These are phyloP conservation scores for Melanotus villosus DNA, from an alignment of 2,888 invertebrate genomes.

Conservation along the genomic window DNA sequence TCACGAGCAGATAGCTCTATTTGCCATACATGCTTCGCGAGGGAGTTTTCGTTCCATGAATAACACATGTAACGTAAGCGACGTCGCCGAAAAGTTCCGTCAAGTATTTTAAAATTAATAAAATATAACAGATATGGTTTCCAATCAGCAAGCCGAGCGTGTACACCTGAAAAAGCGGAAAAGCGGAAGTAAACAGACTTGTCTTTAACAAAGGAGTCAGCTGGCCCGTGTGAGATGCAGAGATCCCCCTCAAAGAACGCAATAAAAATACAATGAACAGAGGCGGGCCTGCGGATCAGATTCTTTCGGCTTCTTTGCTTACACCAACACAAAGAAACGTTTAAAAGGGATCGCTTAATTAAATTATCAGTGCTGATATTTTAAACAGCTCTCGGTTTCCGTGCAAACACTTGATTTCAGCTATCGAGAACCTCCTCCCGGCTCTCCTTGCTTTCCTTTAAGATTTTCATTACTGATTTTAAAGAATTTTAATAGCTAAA, in stretches of 20 bases:
- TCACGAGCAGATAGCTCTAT: conserved; percentile 62
- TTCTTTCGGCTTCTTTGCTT: conserved; percentile 61
- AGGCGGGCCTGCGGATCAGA: conserved; percentile 52
- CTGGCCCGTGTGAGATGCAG: conserved; percentile 58
- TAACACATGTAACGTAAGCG: conserved; percentile 38
- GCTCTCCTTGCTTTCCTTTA: conserved; percentile 11
- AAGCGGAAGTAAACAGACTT: conserved; percentile 28
- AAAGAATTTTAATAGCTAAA: conserved; percentile 26
- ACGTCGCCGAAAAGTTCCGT: conserved; percentile 31
- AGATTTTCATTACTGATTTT: conserved; percentile 30
- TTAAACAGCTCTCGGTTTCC: conserved; percentile 64
- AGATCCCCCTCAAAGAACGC: conserved; percentile 56
- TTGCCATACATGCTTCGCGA: conserved; percentile 57
- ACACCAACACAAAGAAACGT: conserved; percentile 60
- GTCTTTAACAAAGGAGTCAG: conserved; percentile 57
- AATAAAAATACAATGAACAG: conserved; percentile 63
- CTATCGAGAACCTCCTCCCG: conserved; percentile 45
- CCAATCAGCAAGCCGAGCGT: conserved; percentile 58
- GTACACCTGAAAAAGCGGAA: conserved; percentile 53
- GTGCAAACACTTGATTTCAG: conserved; percentile 58
- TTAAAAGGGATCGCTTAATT: conserved; percentile 67
- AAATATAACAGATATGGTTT: conserved; percentile 53
- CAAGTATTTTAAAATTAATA: conserved; percentile 56
- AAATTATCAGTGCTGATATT: conserved; percentile 69
- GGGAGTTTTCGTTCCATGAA: conserved; percentile 43